Evolutionary conservation across 2,113 vertebrate genomes (phyloP).

Genomic region (Isichthys henryi): DNA sequence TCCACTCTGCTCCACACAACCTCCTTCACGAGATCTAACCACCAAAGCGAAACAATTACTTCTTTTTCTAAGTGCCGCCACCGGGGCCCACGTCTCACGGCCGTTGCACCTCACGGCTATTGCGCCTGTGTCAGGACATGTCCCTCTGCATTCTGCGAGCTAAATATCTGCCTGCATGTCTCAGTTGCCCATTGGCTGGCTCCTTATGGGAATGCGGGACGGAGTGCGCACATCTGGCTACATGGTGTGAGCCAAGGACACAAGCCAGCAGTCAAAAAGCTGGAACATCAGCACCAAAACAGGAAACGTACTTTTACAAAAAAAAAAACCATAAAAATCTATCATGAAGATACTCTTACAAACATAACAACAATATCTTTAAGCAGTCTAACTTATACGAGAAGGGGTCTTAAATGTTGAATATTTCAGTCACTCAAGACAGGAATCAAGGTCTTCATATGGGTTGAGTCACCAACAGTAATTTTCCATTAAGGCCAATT

Average conservation of each 20-base stretch:
- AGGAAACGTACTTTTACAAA: background rate
- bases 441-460: background rate
- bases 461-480: background rate
- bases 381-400: conserved; percentile 24
- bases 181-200: conserved; percentile 29
- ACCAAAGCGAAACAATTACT: conserved; percentile 25
- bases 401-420: background rate
- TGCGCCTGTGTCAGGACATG: conserved; percentile 33
- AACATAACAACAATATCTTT: background rate
- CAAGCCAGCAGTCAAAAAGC: conserved; percentile 30
- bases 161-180: conserved; percentile 41
- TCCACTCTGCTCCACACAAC: conserved; percentile 28
- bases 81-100: conserved; percentile 36
- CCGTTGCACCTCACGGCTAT: conserved; percentile 16
- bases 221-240: conserved; percentile 55
- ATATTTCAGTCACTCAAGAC: background rate
- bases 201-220: conserved; percentile 38
- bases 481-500: background rate
- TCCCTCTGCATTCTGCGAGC: conserved; percentile 22
- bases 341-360: conserved; percentile 15
- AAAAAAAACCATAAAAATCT: background rate
- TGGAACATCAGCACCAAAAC: conserved; percentile 13
- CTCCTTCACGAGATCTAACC: conserved; percentile 46
- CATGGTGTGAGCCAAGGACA: conserved; percentile 46
- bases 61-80: conserved; percentile 31